phyloP scores from a whole-genome alignment of 2,797 vertebrate genomes.

The Limosa lapponica region DNA sequence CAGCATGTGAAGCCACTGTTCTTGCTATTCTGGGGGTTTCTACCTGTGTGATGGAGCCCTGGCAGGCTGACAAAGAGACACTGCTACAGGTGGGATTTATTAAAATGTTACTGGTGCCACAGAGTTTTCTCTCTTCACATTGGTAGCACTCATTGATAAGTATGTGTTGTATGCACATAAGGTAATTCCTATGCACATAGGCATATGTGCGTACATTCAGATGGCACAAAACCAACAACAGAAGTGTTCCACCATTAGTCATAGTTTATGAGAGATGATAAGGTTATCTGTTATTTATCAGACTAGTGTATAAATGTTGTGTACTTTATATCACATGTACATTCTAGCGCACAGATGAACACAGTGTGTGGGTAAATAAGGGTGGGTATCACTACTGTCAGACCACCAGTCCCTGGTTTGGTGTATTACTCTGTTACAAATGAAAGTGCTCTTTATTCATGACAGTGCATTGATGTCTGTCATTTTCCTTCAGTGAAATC shows the following conservation, averaged over 20 bases:
- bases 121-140: background rate
- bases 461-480: background rate
- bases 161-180: background rate
- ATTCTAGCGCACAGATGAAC: background rate
- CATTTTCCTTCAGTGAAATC: constrained; percentile 10
- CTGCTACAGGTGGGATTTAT: background rate
- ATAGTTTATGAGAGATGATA: background rate
- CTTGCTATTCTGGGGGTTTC: background rate
- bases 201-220: fast-evolving
- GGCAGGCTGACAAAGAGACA: background rate
- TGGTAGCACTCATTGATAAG: background rate
- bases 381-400: background rate
- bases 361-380: background rate
- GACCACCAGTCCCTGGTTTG: background rate
- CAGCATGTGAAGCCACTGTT: fast-evolving
- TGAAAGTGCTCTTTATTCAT: background rate
- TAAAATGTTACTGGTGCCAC: background rate
- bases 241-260: background rate
- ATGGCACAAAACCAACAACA: background rate
- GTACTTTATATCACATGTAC: background rate
- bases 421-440: background rate
- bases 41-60: fast-evolving
- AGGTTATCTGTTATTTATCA: background rate
- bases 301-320: background rate
- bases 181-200: background rate